Percentiles rank a stretch among this genome's conserved stretches.
Conservation (phyloP, 2,797 vertebrate species). For the Cuniculus paca region DNA sequence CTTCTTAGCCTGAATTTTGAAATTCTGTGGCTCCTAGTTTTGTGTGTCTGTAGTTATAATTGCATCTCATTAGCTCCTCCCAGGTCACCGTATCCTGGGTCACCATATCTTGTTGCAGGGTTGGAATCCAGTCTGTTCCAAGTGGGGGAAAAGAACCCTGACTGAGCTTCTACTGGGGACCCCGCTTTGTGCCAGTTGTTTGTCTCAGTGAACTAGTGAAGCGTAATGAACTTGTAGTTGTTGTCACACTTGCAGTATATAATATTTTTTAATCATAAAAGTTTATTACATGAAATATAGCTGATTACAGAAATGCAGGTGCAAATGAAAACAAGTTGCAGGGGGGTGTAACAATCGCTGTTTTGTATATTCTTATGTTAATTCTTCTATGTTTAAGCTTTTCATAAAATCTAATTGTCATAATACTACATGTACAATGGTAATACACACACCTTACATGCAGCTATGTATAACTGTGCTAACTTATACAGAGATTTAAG, state of each 20-base stretch:
- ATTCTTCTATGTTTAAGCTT: constrained; percentile 27
- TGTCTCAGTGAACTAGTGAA: not conserved
- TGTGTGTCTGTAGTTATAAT: not conserved
- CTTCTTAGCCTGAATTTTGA: not conserved
- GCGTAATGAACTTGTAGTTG: not conserved
- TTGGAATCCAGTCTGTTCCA: not conserved
- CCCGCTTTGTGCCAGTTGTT: not conserved
- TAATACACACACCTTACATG: not conserved
- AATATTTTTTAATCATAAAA: constrained; percentile 45
- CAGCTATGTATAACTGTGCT: not conserved
- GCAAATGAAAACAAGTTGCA: not conserved
- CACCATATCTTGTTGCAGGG: not conserved
- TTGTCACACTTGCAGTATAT: not conserved
- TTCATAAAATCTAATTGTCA: not conserved
- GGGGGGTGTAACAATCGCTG: not conserved
- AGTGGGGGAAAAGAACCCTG: not conserved
- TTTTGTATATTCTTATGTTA: not conserved
- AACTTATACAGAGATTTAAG: not conserved
- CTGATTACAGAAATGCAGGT: constrained; percentile 6
- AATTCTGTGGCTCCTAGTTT: not conserved
- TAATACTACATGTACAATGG: not conserved
- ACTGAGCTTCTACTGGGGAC: not conserved
- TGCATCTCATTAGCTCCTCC: not conserved
- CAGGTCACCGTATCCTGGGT: not conserved
- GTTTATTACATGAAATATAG: not conserved